Conservation (phyloP, 2,888 invertebrate genomes). For the Hydraecia micacea region DNA sequence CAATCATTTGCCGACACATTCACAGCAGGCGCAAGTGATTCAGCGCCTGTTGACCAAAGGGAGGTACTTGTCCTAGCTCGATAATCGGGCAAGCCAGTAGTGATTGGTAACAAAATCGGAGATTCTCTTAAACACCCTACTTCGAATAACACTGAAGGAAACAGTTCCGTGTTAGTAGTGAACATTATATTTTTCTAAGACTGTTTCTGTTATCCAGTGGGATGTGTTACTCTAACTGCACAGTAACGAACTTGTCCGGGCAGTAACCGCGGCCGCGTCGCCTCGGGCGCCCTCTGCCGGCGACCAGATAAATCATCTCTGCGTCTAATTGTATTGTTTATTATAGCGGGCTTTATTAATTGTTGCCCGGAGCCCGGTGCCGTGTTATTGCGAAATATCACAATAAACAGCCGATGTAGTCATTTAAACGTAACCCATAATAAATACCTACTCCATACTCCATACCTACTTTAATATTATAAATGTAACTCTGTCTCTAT, state of each 20-base stretch:
- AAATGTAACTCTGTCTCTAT: too few species aligned
- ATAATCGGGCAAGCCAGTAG: neutral
- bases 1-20: neutral
- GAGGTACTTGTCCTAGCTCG: neutral
- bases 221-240: neutral
- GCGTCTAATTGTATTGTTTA: slow-evolving; percentile 30
- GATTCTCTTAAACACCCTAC: neutral
- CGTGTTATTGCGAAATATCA: neutral
- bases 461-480: neutral
- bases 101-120: neutral
- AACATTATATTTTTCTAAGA: neutral
- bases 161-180: neutral
- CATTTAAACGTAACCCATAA: neutral
- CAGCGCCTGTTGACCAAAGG: neutral
- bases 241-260: slow-evolving; percentile 8
- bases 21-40: neutral
- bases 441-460: too few species aligned
- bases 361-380: neutral
- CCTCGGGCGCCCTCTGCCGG: neutral
- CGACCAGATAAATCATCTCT: slow-evolving; percentile 19
- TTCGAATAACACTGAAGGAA: neutral
- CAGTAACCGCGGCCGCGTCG: neutral
- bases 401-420: neutral
- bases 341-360: slow-evolving; percentile 10
- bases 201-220: neutral